Evolutionary conservation across 1,140 invertebrate species (phyloP).

Genomic region (Trypoxylus dichotomus): DNA sequence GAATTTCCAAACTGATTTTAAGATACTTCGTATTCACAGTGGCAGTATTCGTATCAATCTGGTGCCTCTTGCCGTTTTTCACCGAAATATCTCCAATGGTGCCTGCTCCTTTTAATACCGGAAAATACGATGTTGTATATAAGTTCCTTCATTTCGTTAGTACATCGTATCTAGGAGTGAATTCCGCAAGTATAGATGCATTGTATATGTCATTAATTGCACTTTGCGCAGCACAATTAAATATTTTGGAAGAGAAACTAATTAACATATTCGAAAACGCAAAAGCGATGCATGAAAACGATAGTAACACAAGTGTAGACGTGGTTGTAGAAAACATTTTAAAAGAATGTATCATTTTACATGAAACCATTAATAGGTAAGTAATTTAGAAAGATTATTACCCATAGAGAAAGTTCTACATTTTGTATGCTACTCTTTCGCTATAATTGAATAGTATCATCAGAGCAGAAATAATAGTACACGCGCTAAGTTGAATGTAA

Average conservation of each 20-base stretch:
- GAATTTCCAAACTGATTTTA: neutral
- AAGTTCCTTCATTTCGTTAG: neutral
- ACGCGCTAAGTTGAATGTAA: too few relatives aligned
- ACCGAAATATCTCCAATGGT: neutral
- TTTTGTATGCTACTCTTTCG: too few relatives aligned
- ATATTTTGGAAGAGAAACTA: slow-evolving; percentile 4
- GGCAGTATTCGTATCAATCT: neutral
- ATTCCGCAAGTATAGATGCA: neutral
- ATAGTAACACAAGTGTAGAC: too few relatives aligned
- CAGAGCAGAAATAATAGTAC: too few relatives aligned
- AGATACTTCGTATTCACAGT: neutral
- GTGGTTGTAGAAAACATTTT: neutral
- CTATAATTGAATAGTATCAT: too few relatives aligned
- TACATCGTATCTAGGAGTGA: neutral
- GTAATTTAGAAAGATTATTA: neutral
- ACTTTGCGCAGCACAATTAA: neutral
- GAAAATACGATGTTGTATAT: neutral
- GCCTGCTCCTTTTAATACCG: neutral
- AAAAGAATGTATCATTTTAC: neutral
- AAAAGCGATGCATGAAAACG: neutral
- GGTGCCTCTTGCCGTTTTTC: neutral
- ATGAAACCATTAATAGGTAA: slow-evolving; percentile 14
- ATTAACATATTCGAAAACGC: neutral
- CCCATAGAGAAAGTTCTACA: too few relatives aligned
- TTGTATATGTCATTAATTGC: neutral